Evolutionary conservation across 2,797 vertebrate species (phyloP).

Genomic region (Huso huso): DNA sequence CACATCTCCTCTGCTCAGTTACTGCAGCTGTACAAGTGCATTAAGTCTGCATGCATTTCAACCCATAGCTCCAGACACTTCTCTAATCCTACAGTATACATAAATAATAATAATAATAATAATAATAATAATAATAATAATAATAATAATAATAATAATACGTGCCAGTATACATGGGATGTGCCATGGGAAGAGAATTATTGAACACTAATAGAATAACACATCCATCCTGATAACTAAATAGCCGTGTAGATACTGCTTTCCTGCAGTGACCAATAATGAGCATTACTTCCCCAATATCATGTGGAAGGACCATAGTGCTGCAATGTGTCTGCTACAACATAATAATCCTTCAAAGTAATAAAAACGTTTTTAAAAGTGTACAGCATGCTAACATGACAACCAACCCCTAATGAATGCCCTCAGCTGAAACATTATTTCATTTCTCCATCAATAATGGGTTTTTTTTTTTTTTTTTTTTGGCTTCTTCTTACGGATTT

Average conservation of each 20-base stretch:
- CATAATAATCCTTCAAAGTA: slow-evolving; percentile 40
- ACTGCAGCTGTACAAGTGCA: slow-evolving; percentile 34
- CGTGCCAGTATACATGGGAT: not conserved
- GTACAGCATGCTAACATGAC: too few relatives aligned
- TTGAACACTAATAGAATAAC: slow-evolving; percentile 56
- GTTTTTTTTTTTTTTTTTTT: too few relatives aligned
- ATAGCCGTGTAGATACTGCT: slow-evolving; percentile 43
- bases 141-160: too few relatives aligned
- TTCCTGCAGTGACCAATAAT: slow-evolving; percentile 57
- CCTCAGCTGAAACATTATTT: too few relatives aligned
- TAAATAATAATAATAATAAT: too few relatives aligned
- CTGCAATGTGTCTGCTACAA: not conserved
- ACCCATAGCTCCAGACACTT: slow-evolving; percentile 16
- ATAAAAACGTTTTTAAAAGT: too few relatives aligned
- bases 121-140: too few relatives aligned
- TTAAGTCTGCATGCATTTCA: slow-evolving; percentile 26
- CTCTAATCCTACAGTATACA: slow-evolving; percentile 7
- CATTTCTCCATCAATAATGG: too few relatives aligned
- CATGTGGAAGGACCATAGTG: not conserved
- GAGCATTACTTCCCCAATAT: slow-evolving; percentile 40
- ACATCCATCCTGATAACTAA: slow-evolving; percentile 51
- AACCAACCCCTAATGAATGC: too few relatives aligned
- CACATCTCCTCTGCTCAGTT: too few relatives aligned
- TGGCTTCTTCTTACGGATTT: too few relatives aligned
- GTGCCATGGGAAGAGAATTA: slow-evolving; percentile 46